Conservation (phyloP, 1,140 invertebrate genomes). For the Euborellia annulipes region DNA sequence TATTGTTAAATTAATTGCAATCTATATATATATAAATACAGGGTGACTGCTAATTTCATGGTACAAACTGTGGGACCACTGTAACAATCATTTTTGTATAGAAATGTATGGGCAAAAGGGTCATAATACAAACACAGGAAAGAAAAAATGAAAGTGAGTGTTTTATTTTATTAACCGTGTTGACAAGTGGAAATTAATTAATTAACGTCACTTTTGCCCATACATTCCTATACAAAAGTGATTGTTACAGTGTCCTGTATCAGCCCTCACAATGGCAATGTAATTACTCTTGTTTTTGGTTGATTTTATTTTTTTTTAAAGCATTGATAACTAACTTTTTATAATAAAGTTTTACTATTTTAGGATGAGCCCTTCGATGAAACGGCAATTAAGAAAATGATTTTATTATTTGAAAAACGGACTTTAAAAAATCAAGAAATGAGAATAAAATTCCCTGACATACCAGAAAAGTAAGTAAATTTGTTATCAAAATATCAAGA, state of each 20-base stretch:
- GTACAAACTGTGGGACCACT: too few relatives aligned
- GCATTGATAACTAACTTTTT: not conserved
- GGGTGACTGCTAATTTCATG: too few relatives aligned
- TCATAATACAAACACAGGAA: too few relatives aligned
- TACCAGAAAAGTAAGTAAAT: conserved; percentile 66
- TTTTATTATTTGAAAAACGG: conserved; percentile 87
- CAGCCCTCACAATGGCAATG: not conserved
- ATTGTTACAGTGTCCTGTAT: conserved; percentile 1
- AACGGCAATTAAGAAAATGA: conserved; percentile 68
- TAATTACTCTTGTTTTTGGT: not conserved
- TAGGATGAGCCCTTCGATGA: conserved; percentile 71
- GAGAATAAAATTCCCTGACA: conserved; percentile 95
- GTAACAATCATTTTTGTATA: too few relatives aligned
- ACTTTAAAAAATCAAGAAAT: conserved; percentile 92
- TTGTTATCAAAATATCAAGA: not conserved
- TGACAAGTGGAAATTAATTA: too few relatives aligned
- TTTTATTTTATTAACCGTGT: too few relatives aligned
- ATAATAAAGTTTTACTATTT: conserved; percentile 16
- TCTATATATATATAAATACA: too few relatives aligned
- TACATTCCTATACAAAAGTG: not conserved
- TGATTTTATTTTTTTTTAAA: not conserved
- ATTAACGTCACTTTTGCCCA: not conserved
- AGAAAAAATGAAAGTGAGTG: too few relatives aligned
- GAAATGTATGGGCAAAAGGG: too few relatives aligned
- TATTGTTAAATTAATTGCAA: too few relatives aligned